Percentiles rank a stretch among this genome's conserved stretches.
phyloP scores from a whole-genome alignment of 1,140 invertebrate genomes.

The Drosophila athabasca region DNA sequence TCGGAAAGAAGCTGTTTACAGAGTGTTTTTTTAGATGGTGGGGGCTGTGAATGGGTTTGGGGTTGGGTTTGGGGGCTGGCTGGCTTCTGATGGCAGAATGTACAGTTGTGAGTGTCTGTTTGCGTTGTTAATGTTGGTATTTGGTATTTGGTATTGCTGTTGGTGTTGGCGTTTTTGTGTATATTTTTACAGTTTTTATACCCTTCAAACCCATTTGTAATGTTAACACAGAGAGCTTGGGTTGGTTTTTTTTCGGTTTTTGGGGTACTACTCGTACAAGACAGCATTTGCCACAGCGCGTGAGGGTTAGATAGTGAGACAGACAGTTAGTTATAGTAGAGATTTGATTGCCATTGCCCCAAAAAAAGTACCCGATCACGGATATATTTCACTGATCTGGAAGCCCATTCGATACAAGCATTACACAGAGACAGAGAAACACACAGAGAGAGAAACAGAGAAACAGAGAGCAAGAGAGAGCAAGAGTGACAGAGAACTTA shows the following conservation, averaged over 20 bases:
- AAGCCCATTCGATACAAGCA: conserved; percentile 6
- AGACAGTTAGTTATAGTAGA: conserved; percentile 36
- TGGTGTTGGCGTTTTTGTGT: conserved; percentile 18
- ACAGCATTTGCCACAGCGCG: conserved; percentile 7
- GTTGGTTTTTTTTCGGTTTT: not conserved
- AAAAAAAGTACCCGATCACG: conserved; percentile 7
- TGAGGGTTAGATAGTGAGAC: conserved; percentile 11
- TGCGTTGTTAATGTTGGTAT: conserved; percentile 41
- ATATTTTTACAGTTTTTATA: conserved; percentile 72
- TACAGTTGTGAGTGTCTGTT: conserved; percentile 50
- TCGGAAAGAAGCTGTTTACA: conserved; percentile 61
- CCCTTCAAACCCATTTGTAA: conserved; percentile 59
- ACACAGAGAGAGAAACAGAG: conserved; percentile 5
- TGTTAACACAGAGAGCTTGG: not conserved
- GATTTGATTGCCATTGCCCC: conserved; percentile 28
- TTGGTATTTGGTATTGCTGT: conserved; percentile 16
- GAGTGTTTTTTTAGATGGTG: conserved; percentile 17
- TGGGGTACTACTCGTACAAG: conserved; percentile 4
- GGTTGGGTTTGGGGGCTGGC: not conserved
- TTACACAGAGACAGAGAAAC: conserved; percentile 10
- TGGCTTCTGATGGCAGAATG: conserved; percentile 26
- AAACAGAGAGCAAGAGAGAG: conserved; percentile 29
- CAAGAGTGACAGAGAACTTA: conserved; percentile 36
- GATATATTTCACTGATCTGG: not conserved
- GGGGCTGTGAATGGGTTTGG: not conserved